Conservation (phyloP, 2,888 invertebrate species). For the Dorcus parallelipipedus region DNA sequence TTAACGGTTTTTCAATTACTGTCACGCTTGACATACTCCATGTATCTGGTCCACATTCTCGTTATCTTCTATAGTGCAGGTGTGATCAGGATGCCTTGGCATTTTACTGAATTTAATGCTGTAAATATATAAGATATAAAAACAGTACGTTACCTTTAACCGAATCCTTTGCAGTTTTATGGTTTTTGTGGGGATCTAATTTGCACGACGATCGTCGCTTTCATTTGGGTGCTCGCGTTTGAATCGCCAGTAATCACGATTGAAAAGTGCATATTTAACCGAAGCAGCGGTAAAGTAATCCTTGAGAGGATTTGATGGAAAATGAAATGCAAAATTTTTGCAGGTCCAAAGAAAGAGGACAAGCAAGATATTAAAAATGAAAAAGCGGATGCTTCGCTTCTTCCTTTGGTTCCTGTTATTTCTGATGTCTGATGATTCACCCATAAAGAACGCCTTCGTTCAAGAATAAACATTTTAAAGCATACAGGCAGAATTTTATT, state of each 20-base stretch:
- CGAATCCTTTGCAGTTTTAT: neutral
- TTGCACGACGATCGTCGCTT: neutral
- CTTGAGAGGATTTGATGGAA: no score
- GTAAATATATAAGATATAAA: conserved; percentile 7
- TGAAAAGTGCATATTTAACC: neutral
- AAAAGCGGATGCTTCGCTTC: no score
- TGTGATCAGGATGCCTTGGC: neutral
- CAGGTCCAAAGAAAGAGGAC: no score
- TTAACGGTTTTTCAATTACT: neutral
- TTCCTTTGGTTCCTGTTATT: no score
- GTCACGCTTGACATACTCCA: neutral
- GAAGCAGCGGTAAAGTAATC: neutral
- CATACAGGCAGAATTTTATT: no score
- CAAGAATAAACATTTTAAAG: no score
- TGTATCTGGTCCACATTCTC: conserved; percentile 1
- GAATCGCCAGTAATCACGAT: neutral
- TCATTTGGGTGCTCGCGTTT: neutral
- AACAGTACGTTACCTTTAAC: neutral
- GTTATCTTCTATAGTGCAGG: neutral
- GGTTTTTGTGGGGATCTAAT: neutral
- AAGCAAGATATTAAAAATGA: no score
- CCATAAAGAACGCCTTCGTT: no score
- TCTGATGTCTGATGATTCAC: no score
- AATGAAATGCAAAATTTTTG: no score
- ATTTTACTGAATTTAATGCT: neutral